phyloP scores from a whole-genome alignment of 1,140 invertebrate genomes.

The Delia radicum region DNA sequence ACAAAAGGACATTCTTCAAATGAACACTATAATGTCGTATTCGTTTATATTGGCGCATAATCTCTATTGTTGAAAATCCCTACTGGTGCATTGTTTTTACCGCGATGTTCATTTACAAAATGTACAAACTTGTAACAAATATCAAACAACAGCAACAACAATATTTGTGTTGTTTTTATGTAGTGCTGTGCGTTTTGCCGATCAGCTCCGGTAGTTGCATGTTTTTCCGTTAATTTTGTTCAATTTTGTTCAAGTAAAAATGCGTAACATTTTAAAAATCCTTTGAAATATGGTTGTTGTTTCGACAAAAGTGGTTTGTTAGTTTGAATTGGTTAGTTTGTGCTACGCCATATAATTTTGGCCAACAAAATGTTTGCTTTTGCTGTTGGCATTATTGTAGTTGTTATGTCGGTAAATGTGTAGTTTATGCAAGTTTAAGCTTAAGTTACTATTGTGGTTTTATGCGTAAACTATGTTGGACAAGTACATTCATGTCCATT shows the following conservation, averaged over 20 bases:
- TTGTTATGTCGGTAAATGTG: background rate
- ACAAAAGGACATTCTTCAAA: no score
- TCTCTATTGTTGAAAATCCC: no score
- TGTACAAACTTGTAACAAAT: no score
- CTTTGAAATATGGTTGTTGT: slow-evolving; percentile 15
- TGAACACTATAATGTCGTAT: no score
- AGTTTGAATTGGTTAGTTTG: background rate
- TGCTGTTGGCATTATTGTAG: background rate
- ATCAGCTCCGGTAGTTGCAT: slow-evolving; percentile 1
- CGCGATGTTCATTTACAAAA: no score
- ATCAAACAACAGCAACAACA: no score
- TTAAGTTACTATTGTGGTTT: slow-evolving; percentile 20
- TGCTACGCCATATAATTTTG: background rate
- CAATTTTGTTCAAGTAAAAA: background rate
- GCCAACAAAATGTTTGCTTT: background rate
- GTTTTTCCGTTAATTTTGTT: background rate
- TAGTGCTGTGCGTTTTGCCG: background rate
- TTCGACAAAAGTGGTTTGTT: background rate
- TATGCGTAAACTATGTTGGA: slow-evolving; percentile 22
- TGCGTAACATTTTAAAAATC: slow-evolving; percentile 6
- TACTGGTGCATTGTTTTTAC: no score
- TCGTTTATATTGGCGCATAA: no score
- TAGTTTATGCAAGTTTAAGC: slow-evolving; percentile 6
- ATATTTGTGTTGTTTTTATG: no score
- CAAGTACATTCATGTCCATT: no score